Conservation (phyloP, 2,797 vertebrate species). For the Chanos chanos region DNA sequence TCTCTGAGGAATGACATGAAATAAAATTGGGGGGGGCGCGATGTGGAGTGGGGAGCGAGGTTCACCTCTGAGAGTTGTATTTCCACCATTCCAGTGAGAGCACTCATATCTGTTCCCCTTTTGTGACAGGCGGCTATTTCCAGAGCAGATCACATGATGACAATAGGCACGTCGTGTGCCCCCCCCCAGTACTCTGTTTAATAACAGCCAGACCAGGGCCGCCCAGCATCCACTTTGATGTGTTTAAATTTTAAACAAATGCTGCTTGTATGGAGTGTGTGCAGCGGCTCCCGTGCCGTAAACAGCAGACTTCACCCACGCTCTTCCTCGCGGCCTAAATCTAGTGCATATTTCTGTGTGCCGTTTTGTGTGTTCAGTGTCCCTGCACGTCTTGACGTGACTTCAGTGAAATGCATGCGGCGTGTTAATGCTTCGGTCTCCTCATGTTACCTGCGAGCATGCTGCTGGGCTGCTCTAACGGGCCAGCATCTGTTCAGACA, state of each 20-base stretch:
- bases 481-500: conserved; percentile 19
- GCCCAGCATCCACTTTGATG: conserved; percentile 25
- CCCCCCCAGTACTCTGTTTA: conserved; percentile 20
- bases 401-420: conserved; percentile 10
- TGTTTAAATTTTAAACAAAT: conserved; percentile 58
- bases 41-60: conserved; percentile 27
- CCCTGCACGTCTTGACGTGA: background rate
- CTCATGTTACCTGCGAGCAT: conserved; percentile 16
- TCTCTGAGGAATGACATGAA: conserved; percentile 14
- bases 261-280: conserved; percentile 32
- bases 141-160: conserved; percentile 46
- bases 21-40: too few species aligned
- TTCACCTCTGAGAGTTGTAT: conserved; percentile 46
- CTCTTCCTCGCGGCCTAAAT: conserved; percentile 21
- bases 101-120: conserved; percentile 30
- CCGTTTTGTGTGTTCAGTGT: background rate
- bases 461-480: conserved; percentile 18
- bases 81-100: conserved; percentile 39
- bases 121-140: conserved; percentile 47
- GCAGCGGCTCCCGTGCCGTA: background rate
- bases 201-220: conserved; percentile 30
- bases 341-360: background rate
- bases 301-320: conserved; percentile 2
- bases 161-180: conserved; percentile 30
- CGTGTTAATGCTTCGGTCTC: conserved; percentile 19